Base-by-base conservation (phyloP, 2,797 vertebrate genomes). In the Chloroceryle amazona region DNA sequence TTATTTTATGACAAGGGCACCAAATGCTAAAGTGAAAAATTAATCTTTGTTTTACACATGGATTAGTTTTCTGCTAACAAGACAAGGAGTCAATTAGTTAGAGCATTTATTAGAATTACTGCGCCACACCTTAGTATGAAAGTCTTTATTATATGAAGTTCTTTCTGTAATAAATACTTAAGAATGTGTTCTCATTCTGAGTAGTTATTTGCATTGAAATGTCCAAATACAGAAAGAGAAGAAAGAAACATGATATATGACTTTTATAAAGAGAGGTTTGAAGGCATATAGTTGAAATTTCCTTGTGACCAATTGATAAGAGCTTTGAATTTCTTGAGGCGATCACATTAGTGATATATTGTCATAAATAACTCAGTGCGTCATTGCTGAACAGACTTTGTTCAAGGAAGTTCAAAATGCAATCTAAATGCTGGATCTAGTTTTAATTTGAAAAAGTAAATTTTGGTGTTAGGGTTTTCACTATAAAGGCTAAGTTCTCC, bases 401-500 rank as follows among this genome's bases (percentile, higher is more conserved):
- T 63, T 95, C 57, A 66, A 74, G 35, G 39, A 70, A 12, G 15
- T 54, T 92, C 67, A 76, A 81, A 92, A 74, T 35, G 44, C 47
- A 91, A 42, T 86, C 75, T 67, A 41, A 72, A n/a, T 68, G 58
- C 46, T 51, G 81, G n/a, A 66, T 93, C 58, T 68, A 75, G 54
- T 78, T 97, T 94, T 91, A 95, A 94, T 91, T 94, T 95, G 72
- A 51, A 85, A 85, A 89, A 74, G 29, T 83, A 80, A 51, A 86
- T 82, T 97, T 93, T 89, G 74, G 46, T 44, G 41, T 89, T 73
- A 80, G 44, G 22, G 28, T 81, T 96, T 90, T 89, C 52, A 19
- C 54, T 95, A 14, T 65, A 88, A 91, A 88, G 54, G 62, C 76
- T 75, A 66, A 86, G 47, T 71, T 81, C 28, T 94, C 90, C 95